Percentiles rank a stretch among this genome's conserved stretches.
Conservation (phyloP, 2,797 vertebrate genomes). For the Pelobates cultripes region DNA sequence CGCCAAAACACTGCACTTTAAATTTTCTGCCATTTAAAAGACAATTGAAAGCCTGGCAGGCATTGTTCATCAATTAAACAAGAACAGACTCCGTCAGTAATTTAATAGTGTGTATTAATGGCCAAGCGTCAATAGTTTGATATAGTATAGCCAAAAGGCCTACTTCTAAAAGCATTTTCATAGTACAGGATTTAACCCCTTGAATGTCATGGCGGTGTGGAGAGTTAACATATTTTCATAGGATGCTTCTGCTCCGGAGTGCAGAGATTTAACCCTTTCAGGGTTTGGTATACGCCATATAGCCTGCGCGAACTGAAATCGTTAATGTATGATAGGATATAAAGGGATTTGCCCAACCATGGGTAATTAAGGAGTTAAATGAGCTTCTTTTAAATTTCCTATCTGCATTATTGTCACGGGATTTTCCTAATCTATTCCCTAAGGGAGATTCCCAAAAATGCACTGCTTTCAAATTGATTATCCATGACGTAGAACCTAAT, state of each 20-base stretch:
- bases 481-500: too few species aligned
- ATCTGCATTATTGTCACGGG: background rate
- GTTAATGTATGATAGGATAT: background rate
- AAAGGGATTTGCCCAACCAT: too few species aligned
- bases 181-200: background rate
- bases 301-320: background rate
- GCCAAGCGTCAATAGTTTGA: background rate
- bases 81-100: background rate
- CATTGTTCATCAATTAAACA: constrained; percentile 19
- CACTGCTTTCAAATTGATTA: constrained; percentile 17
- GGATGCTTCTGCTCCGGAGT: background rate
- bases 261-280: background rate
- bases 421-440: constrained; percentile 24
- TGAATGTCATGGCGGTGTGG: background rate
- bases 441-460: constrained; percentile 1
- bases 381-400: background rate
- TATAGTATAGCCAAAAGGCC: background rate
- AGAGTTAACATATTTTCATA: background rate
- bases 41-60: background rate
- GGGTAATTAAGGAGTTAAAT: too few species aligned
- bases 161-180: background rate
- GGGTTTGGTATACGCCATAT: background rate
- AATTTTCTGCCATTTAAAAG: background rate
- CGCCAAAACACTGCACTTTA: constrained; percentile 6
- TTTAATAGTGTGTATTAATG: background rate